phyloP scores from a whole-genome alignment of 1,140 invertebrate species.

The Drosophila subobscura region DNA sequence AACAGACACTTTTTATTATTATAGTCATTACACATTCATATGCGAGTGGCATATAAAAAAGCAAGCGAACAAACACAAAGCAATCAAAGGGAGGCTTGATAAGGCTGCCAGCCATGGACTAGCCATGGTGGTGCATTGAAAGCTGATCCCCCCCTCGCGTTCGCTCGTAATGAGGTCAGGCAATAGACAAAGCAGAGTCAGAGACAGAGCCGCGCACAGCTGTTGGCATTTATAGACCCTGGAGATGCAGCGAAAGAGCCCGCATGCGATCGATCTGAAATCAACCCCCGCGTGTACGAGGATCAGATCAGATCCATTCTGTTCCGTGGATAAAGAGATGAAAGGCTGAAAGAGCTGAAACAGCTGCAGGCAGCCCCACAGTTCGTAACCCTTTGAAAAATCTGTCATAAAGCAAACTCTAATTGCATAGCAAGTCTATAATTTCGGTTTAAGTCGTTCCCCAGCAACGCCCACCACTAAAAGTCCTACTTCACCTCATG shows the following conservation, averaged over 20 bases:
- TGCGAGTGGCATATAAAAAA: conserved; percentile 28
- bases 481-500: background rate
- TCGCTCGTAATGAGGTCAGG: conserved; percentile 69
- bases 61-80: conserved; percentile 18
- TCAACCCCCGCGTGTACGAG: conserved; percentile 64
- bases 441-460: conserved; percentile 51
- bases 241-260: conserved; percentile 42
- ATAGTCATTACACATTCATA: conserved; percentile 43
- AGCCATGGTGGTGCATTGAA: conserved; percentile 57
- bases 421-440: conserved; percentile 39
- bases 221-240: conserved; percentile 64
- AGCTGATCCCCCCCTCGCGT: conserved; percentile 33
- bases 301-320: conserved; percentile 31
- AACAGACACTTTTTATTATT: conserved; percentile 55
- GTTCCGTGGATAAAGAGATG: conserved; percentile 5
- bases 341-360: conserved; percentile 6
- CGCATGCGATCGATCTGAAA: conserved; percentile 72
- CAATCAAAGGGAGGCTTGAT: conserved; percentile 56
- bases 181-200: conserved; percentile 43
- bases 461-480: conserved; percentile 52
- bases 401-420: conserved; percentile 26
- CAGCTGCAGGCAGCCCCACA: conserved; percentile 45
- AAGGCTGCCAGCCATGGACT: conserved; percentile 18
- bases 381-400: conserved; percentile 14
- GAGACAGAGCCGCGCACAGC: conserved; percentile 38